Conservation (phyloP, 2,888 invertebrate species). For the Caenorhabditis zanzibari region DNA sequence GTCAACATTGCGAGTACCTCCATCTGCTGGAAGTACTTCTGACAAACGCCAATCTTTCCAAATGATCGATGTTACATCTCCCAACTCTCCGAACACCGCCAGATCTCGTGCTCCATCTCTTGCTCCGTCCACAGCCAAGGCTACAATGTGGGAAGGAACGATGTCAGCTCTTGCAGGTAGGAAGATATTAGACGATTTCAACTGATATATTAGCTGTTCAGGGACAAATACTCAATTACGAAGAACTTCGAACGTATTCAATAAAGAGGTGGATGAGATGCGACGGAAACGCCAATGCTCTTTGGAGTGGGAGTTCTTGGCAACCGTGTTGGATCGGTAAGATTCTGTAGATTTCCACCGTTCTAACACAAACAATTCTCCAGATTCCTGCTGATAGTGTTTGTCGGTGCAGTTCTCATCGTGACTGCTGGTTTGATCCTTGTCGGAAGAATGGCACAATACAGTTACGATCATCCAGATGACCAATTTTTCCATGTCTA, state of each 20-base stretch:
- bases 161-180: slow-evolving; percentile 71
- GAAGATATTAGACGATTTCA: neutral
- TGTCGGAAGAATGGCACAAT: slow-evolving; percentile 79
- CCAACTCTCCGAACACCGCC: slow-evolving; percentile 69
- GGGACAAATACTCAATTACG: slow-evolving; percentile 64
- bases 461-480: slow-evolving; percentile 74
- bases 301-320: slow-evolving; percentile 82
- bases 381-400: slow-evolving; percentile 80
- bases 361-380: slow-evolving; percentile 6
- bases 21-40: slow-evolving; percentile 37
- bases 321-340: slow-evolving; percentile 80
- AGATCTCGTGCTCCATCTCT: slow-evolving; percentile 67
- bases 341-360: neutral
- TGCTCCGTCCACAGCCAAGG: slow-evolving; percentile 54
- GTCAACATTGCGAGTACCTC: slow-evolving; percentile 66
- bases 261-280: slow-evolving; percentile 73
- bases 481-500: slow-evolving; percentile 61
- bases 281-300: slow-evolving; percentile 77
- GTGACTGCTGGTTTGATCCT: slow-evolving; percentile 81
- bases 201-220: slow-evolving; percentile 20
- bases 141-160: slow-evolving; percentile 74
- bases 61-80: slow-evolving; percentile 79
- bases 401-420: slow-evolving; percentile 75
- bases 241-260: slow-evolving; percentile 70
- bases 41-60: slow-evolving; percentile 72